A percentile compares a stretch with the other conserved stretches of the same genome.
These are phyloP conservation scores for Bruchidius siliquastri DNA, from an alignment of 2,888 invertebrate genomes.

Conservation along the genomic window DNA sequence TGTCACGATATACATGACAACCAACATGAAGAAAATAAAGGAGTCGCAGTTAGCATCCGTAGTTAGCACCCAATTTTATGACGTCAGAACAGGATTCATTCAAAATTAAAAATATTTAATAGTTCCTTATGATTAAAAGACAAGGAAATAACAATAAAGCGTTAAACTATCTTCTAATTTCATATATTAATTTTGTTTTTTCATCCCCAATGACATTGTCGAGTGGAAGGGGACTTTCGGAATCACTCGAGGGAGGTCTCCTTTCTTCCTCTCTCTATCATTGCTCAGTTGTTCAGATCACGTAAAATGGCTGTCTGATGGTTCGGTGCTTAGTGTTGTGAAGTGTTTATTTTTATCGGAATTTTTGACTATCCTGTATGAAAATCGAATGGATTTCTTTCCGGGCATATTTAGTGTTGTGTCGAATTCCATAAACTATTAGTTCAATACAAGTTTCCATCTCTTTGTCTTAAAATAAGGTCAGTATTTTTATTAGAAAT, in stretches of 20 bases:
- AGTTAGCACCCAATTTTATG: background rate
- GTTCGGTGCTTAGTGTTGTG: conserved; percentile 17
- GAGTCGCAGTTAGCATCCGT: conserved; percentile 1
- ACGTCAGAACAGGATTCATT: background rate
- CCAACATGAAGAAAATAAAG: background rate
- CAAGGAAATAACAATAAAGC: too few relatives aligned
- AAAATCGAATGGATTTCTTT: conserved; percentile 1
- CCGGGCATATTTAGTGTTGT: background rate
- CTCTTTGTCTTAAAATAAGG: conserved; percentile 5
- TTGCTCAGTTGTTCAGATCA: conserved; percentile 15
- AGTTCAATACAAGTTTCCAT: background rate
- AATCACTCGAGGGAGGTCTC: conserved; percentile 2
- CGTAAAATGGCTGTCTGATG: conserved; percentile 28
- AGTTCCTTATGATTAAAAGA: too few relatives aligned
- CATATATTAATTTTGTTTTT: background rate
- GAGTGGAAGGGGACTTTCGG: conserved; percentile 20
- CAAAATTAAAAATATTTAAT: background rate
- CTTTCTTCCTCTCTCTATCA: conserved; percentile 5
- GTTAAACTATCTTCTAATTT: too few relatives aligned
- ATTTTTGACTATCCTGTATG: conserved; percentile 5
- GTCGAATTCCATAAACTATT: background rate
- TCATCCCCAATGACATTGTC: background rate
- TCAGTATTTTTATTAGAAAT: conserved; percentile 7
- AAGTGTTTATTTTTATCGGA: conserved; percentile 17
- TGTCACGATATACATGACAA: background rate